Conservation (phyloP, 2,888 invertebrate genomes). For the Sarcophaga rosellei region DNA sequence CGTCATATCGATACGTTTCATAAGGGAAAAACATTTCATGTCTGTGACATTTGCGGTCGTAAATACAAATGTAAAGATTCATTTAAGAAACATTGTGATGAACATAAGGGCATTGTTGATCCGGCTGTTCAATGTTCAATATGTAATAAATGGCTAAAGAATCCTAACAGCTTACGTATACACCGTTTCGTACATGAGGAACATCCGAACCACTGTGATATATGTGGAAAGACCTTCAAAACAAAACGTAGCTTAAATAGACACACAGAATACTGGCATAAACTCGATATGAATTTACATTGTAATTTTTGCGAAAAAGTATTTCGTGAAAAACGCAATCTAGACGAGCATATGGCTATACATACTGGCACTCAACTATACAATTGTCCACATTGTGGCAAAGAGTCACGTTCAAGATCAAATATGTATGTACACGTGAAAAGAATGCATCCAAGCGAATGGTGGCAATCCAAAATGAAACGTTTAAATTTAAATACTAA, state of each 20-base stretch:
- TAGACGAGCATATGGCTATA: constrained; percentile 77
- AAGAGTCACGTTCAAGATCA: constrained; percentile 77
- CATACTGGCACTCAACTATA: constrained; percentile 77
- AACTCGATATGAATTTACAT: constrained; percentile 73
- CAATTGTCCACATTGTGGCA: constrained; percentile 76
- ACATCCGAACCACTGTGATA: constrained; percentile 58
- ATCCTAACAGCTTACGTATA: constrained; percentile 72
- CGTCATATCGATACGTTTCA: constrained; percentile 76
- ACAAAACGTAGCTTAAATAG: constrained; percentile 74
- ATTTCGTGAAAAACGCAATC: constrained; percentile 75
- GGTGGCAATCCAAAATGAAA: constrained; percentile 74
- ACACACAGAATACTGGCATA: constrained; percentile 75
- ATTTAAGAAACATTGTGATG: constrained; percentile 75
- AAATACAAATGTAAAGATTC: constrained; percentile 77
- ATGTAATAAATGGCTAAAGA: constrained; percentile 76
- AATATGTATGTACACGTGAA: constrained; percentile 79
- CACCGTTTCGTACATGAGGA: constrained; percentile 67
- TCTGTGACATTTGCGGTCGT: constrained; percentile 77
- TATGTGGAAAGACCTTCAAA: constrained; percentile 69
- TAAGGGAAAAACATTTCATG: constrained; percentile 74
- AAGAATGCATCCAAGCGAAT: constrained; percentile 75
- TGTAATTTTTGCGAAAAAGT: constrained; percentile 76
- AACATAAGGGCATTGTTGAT: constrained; percentile 76
- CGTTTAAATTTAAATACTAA: constrained; percentile 64
- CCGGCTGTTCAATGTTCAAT: constrained; percentile 74